A percentile compares a stretch with the other conserved stretches of the same genome.
Conservation (phyloP, 30 jellyfish, hydroid and myxozoan genomes). For the Sanderia malayensis region DNA sequence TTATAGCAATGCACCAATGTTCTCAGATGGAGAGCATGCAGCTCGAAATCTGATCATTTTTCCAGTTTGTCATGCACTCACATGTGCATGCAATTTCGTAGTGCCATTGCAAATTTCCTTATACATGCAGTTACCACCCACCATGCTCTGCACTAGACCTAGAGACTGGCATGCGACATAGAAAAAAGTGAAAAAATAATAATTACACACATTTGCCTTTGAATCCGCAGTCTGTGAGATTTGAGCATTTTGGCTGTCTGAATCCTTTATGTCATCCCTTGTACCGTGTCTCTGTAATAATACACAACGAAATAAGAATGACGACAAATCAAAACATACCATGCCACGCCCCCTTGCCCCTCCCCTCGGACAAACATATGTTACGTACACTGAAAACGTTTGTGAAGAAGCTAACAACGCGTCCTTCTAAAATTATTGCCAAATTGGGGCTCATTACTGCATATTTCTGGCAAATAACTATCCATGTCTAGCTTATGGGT, state of each 20-base stretch:
- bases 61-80: too few relatives aligned
- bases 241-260: conserved; percentile 30
- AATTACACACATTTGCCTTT: conserved; percentile 42
- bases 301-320: not conserved
- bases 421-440: not conserved
- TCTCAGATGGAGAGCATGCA: too few relatives aligned
- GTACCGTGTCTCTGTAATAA: conserved; percentile 27
- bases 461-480: not conserved
- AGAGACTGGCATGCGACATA: too few relatives aligned
- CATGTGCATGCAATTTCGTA: too few relatives aligned
- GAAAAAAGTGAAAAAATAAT: not conserved
- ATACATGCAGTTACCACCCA: too few relatives aligned
- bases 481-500: not conserved
- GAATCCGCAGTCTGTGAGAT: conserved; percentile 22
- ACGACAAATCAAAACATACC: not conserved
- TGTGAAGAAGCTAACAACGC: not conserved
- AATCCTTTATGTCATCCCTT: conserved; percentile 22
- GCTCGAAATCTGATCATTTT: too few relatives aligned
- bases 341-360: too few relatives aligned
- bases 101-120: too few relatives aligned
- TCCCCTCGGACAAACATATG: too few relatives aligned
- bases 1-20: not conserved
- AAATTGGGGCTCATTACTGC: not conserved
- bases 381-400: not conserved
- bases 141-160: too few relatives aligned